Percentiles rank a stretch among this genome's conserved stretches.
These are phyloP conservation scores for Bathynomus jamesi DNA, from an alignment of 1,140 invertebrate genomes.

Conservation along the genomic window DNA sequence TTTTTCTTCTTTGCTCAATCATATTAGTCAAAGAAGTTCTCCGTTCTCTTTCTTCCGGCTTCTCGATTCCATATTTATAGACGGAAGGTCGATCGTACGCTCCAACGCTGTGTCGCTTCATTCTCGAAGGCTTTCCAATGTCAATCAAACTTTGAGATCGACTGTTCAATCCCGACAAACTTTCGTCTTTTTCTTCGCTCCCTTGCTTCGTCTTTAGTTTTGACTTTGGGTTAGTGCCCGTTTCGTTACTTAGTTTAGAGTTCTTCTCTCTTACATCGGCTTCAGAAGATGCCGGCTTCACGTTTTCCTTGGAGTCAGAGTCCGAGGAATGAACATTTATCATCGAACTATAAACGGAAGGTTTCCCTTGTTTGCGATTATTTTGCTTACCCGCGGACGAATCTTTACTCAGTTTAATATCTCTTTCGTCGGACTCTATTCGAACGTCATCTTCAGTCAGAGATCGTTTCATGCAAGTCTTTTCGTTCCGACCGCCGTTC, in stretches of 20 bases:
- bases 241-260: constrained; percentile 4
- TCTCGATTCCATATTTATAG: constrained; percentile 35
- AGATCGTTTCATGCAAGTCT: constrained; percentile 27
- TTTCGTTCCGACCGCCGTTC: constrained; percentile 38
- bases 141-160: constrained; percentile 48
- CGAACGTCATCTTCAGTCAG: constrained; percentile 28
- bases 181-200: background rate
- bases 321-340: constrained; percentile 32
- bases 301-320: constrained; percentile 19
- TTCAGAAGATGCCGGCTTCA: constrained; percentile 27
- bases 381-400: background rate
- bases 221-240: constrained; percentile 4
- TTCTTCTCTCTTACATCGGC: constrained; percentile 27
- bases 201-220: constrained; percentile 11
- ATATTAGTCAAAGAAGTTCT: constrained; percentile 45
- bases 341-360: constrained; percentile 32
- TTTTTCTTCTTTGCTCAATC: constrained; percentile 68
- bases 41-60: constrained; percentile 33
- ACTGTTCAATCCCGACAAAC: constrained; percentile 39
- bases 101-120: constrained; percentile 38
- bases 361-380: constrained; percentile 4
- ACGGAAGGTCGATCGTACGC: constrained; percentile 43
- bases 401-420: background rate
- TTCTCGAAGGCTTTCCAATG: constrained; percentile 41
- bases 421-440: background rate